A percentile compares a stretch with the other conserved stretches of the same genome.
Conservation (phyloP, 2,888 invertebrate genomes). For the Lasioglossum calceatum region DNA sequence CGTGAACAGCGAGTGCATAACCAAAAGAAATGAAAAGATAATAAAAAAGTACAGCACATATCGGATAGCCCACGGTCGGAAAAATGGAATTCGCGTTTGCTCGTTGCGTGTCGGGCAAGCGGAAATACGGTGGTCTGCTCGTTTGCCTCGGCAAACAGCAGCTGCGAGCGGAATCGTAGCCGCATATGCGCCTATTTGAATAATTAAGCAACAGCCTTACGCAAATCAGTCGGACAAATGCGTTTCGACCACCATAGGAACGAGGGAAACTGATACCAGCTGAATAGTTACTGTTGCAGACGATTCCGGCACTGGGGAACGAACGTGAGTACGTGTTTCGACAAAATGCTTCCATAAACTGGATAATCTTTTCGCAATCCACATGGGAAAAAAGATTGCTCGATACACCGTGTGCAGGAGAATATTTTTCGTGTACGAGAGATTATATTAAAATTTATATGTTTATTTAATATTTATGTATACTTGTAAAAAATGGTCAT, state of each 20-base stretch:
- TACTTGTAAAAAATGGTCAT: too few relatives aligned
- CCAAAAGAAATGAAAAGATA: background rate
- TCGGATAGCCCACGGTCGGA: background rate
- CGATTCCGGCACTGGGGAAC: background rate
- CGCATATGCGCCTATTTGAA: conserved; percentile 71
- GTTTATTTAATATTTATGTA: too few relatives aligned
- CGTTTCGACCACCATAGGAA: conserved; percentile 27
- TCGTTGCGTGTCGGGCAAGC: conserved; percentile 68
- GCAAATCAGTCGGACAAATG: conserved; percentile 48
- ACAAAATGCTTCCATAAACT: too few relatives aligned
- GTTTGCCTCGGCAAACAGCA: conserved; percentile 57
- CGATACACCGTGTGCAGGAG: too few relatives aligned
- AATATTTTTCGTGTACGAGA: too few relatives aligned
- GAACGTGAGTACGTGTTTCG: background rate
- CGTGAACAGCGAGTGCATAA: background rate
- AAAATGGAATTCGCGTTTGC: conserved; percentile 37
- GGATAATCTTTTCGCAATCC: too few relatives aligned
- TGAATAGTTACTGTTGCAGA: background rate
- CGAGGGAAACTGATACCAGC: conserved; percentile 47
- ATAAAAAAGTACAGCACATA: background rate
- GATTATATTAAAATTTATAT: too few relatives aligned
- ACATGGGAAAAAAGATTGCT: too few relatives aligned
- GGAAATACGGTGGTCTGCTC: conserved; percentile 67
- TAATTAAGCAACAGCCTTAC: conserved; percentile 69
- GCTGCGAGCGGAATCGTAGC: conserved; percentile 67